Percentiles rank a stretch among this genome's conserved stretches.
phyloP scores from a whole-genome alignment of 2,113 vertebrate species.

The Bolborhynchus lineola region DNA sequence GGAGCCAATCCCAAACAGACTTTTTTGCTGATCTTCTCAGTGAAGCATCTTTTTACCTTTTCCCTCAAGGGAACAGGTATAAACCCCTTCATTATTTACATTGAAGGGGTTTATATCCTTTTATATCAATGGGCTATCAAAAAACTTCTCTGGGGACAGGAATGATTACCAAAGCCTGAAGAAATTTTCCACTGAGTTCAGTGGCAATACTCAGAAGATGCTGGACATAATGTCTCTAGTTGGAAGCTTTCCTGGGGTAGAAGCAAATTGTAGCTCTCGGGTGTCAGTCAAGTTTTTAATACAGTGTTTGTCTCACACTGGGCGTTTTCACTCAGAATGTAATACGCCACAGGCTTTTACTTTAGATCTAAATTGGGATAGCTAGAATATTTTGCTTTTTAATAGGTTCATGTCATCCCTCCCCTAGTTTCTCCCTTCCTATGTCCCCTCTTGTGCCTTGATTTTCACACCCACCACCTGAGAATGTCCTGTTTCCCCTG shows the following conservation, averaged over 20 bases:
- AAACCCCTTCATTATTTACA: neutral
- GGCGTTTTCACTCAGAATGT: neutral
- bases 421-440: neutral
- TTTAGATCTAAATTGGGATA: neutral
- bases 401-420: neutral
- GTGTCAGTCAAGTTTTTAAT: neutral
- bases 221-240: neutral
- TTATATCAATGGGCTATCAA: neutral
- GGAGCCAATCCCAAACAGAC: neutral
- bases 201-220: neutral
- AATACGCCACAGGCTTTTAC: neutral
- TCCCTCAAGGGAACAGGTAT: neutral
- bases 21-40: neutral
- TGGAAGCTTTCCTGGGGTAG: neutral
- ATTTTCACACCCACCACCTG: neutral
- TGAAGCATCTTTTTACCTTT: neutral
- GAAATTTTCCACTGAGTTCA: neutral
- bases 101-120: neutral
- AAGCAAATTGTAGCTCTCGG: neutral
- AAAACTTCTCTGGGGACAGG: neutral
- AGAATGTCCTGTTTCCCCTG: neutral
- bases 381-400: neutral
- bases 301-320: neutral
- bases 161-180: neutral
- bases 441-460: neutral